Evolutionary conservation across 2,113 vertebrate genomes (phyloP), one percentile per base, ranked within the genome.

Genomic region (Myrmecobius fasciatus): DNA sequence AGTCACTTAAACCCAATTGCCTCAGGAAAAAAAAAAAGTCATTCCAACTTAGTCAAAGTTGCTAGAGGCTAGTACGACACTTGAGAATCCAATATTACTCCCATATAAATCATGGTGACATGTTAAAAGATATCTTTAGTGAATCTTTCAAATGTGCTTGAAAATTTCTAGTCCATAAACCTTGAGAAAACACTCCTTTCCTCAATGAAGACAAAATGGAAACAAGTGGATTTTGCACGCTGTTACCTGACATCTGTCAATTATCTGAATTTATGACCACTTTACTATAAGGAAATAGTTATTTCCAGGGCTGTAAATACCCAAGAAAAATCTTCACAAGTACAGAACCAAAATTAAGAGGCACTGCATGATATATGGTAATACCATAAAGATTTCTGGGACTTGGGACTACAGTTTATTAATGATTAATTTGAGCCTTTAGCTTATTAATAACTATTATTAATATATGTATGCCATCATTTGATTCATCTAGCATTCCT

Each of bases 351-450:
- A 56, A 56, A 56, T 56, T 9, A 56, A 56, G 26, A 28, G 7
- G 9, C 14, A 3, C 17, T 83, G 7, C 4, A 83, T 83, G n/a
- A n/a, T 83, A 43, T 22, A 83, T 60, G 11, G 12, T 75, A 91
- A 92, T 92, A 91, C 94, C 56, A 91, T 10, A 25, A 51, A 91
- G 88, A 97, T 46, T 92, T 88, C 43, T 43, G 90, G 89, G 47
- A 95, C 48, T 89, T 36, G 31, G 53, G 53, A 25, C 26, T 60
- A 75, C 54, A 91, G 53, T 22, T 92, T 94, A 93, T 94, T 67
- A 47, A 47, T 92, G 93, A 93, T 94, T 67, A 47, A 47, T 94
- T 91, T 96, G 89, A 93, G 91, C 89, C 52, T 89, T 96, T 90
- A 91, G 91, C 91, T 95, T 94, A 91, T 60, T 24, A 43, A 83